Evolutionary conservation across 1,140 invertebrate species (phyloP).

Genomic region (Anastrepha ludens): DNA sequence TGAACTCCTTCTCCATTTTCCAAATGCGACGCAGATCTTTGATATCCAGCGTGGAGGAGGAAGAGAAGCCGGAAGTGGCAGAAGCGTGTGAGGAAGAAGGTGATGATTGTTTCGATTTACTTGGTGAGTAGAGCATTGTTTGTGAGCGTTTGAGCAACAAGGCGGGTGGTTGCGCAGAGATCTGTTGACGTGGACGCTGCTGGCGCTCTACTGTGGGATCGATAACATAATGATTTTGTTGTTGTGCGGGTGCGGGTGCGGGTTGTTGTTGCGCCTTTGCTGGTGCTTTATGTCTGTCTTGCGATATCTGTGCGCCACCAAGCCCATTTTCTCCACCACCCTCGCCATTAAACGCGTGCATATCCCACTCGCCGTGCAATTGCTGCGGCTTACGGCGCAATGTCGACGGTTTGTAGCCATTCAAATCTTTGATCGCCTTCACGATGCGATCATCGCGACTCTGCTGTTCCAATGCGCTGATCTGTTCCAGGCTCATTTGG

Average conservation of each 20-base stretch:
- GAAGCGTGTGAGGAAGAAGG: not conserved
- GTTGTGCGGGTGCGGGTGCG: not conserved
- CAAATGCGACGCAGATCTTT: constrained; percentile 54
- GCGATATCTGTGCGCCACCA: not conserved
- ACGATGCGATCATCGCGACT: constrained; percentile 61
- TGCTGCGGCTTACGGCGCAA: constrained; percentile 76
- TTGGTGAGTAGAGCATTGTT: constrained; percentile 63
- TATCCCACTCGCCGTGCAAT: constrained; percentile 76
- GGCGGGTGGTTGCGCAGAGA: constrained; percentile 66
- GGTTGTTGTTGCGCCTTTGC: not conserved
- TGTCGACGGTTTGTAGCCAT: constrained; percentile 77
- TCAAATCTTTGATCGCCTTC: constrained; percentile 76
- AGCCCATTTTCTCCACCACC: not conserved
- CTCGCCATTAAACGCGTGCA: not conserved
- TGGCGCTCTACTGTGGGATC: constrained; percentile 65
- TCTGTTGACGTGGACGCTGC: constrained; percentile 67
- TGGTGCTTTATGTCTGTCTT: not conserved
- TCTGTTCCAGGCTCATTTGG: constrained; percentile 78
- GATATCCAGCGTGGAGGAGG: constrained; percentile 54
- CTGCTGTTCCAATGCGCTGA: constrained; percentile 69
- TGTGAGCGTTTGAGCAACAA: constrained; percentile 66
- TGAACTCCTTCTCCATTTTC: constrained; percentile 42
- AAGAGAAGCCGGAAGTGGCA: not conserved
- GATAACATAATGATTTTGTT: constrained; percentile 66
- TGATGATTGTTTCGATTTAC: constrained; percentile 47